Base-by-base conservation (phyloP, 2,888 invertebrate species). In the Endotricha flammealis region DNA sequence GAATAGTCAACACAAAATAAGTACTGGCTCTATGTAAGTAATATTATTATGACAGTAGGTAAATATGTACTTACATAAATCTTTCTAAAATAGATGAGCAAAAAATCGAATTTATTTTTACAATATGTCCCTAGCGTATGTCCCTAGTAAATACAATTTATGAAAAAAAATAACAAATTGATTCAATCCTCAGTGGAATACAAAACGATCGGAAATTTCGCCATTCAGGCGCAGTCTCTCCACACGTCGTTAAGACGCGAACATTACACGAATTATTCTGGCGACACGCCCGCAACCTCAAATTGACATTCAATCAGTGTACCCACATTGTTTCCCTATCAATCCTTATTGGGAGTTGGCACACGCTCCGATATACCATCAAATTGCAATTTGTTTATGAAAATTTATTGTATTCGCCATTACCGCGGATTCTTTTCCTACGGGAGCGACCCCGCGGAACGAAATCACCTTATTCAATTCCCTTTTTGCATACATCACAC, bases 401-500 rank as follows among this genome's bases (percentile, higher is more conserved):
- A 86, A 86, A 86, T 86, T 86, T 86, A 86, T 86, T 83, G 85
- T 85, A 86, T 85, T 85, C 75, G 76, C 83, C 83, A 85, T 86
- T 85, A 86, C 85, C 76, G 73, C 56, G 76, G 77, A 78, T 83
- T 83, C 81, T 82, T 83, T 81, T 82, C 85, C 83, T 79, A 56
- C 74, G 81, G 77, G 78, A 76, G 72, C 80, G 77, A 76, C 76
- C 72, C 78, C 75, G 74, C 67, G 76, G 73, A 78, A 77, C 80
- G 67, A 85, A 85, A 86, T 86, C 85, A 85, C 83, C 85, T 86
- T 86, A 85, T 86, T 86, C 86, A 83, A 86, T 86, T 86, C 83
- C 82, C 80, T 85, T 78, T 85, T 85, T 85, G 86, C 86, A 86
- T 86, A 86, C 80, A 83, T 85, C 83, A 78, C 82, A 78, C 68